Evolutionary conservation across 2,797 vertebrate genomes (phyloP).

Genomic region (Cynopterus sphinx): DNA sequence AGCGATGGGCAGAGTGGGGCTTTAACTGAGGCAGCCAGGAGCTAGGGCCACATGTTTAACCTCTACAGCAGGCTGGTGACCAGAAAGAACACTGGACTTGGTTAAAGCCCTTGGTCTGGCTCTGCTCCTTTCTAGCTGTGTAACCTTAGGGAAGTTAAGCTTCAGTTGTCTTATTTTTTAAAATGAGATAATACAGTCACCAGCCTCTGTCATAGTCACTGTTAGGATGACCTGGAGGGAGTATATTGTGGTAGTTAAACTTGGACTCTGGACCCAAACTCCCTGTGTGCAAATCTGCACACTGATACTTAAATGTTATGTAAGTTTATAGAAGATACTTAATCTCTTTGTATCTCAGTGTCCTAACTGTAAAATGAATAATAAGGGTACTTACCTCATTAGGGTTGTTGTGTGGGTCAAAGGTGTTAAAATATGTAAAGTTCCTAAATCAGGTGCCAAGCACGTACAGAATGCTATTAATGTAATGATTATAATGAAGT

Average conservation of each 20-base stretch:
- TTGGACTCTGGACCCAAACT: not conserved
- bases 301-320: not conserved
- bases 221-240: not conserved
- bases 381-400: not conserved
- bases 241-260: not conserved
- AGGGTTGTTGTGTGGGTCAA: not conserved
- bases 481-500: not conserved
- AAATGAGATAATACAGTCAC: not conserved
- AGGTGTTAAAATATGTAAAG: not conserved
- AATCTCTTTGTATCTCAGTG: not conserved
- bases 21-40: not conserved
- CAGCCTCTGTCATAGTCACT: not conserved
- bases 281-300: not conserved
- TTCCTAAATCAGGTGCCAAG: not conserved
- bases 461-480: not conserved
- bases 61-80: not conserved
- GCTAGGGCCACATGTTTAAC: not conserved
- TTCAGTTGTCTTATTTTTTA: constrained; percentile 29
- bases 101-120: not conserved
- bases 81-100: not conserved
- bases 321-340: not conserved
- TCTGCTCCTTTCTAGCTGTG: not conserved
- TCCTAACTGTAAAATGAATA: not conserved
- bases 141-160: not conserved
- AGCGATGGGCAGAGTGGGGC: not conserved